phyloP scores from a whole-genome alignment of 2,113 vertebrate species.

The Rhabdomys dilectus region DNA sequence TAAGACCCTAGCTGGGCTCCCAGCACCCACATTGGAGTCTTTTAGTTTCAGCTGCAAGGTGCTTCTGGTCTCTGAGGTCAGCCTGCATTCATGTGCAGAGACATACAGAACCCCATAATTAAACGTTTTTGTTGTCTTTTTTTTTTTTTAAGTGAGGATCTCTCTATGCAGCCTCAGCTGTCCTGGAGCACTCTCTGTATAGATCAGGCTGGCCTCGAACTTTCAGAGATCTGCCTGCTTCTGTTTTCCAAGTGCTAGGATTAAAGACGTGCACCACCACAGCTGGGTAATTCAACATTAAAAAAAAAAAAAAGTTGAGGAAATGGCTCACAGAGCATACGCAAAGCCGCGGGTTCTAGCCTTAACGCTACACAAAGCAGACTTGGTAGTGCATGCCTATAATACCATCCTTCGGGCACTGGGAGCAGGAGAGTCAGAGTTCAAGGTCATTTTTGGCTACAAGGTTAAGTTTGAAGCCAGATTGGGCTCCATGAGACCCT shows the following conservation, averaged over 20 bases:
- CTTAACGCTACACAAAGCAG: not conserved
- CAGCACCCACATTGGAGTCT: not conserved
- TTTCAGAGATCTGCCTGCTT: not conserved
- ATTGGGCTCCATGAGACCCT: too few species aligned
- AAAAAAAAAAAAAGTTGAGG: not conserved
- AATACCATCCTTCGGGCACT: not conserved
- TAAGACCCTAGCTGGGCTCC: not conserved
- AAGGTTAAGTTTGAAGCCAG: not conserved
- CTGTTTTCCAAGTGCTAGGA: not conserved
- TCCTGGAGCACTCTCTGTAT: not conserved
- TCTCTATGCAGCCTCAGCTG: not conserved
- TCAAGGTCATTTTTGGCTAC: not conserved
- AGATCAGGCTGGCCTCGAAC: not conserved
- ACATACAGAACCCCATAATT: not conserved
- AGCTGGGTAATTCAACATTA: not conserved
- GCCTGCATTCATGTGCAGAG: not conserved
- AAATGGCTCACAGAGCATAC: not conserved
- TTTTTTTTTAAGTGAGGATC: not conserved
- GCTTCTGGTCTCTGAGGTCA: too few species aligned
- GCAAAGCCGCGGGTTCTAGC: not conserved
- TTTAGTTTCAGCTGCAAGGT: not conserved
- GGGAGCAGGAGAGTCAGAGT: not conserved
- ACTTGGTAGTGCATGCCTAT: not conserved
- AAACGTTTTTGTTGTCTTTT: not conserved
- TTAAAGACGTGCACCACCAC: not conserved